Conservation (phyloP, 2,888 invertebrate species). For the Limnephilus marmoratus region DNA sequence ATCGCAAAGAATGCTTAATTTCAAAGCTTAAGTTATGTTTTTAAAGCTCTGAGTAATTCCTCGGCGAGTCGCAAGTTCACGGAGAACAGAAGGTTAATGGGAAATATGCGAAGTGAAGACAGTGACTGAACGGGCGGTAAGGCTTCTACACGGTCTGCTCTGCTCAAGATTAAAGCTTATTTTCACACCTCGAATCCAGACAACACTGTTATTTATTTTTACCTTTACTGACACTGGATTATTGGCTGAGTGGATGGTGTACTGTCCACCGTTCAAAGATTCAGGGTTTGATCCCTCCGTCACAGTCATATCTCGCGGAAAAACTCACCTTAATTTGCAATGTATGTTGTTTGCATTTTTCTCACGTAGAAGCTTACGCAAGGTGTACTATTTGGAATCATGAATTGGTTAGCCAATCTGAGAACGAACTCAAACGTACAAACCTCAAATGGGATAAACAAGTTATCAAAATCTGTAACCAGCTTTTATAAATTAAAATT, state of each 20-base stretch:
- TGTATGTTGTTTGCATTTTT: no score
- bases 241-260: neutral
- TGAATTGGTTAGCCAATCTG: no score
- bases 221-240: neutral
- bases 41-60: slow-evolving; percentile 26
- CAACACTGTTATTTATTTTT: slow-evolving; percentile 6
- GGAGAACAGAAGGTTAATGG: slow-evolving; percentile 26
- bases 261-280: neutral
- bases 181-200: neutral
- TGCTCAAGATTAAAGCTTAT: neutral
- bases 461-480: no score
- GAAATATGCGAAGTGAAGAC: slow-evolving; percentile 17
- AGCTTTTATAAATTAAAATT: no score
- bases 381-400: no score
- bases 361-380: no score
- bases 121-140: slow-evolving; percentile 35
- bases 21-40: neutral
- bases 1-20: slow-evolving; percentile 15
- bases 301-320: no score
- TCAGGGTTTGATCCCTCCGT: neutral
- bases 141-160: slow-evolving; percentile 11
- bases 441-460: no score
- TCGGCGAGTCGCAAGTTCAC: slow-evolving; percentile 18
- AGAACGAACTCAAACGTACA: no score
- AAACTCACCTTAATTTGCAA: no score